A percentile compares a stretch with the other conserved stretches of the same genome.
Evolutionary conservation across 2,113 vertebrate species (phyloP).

Genomic region (Loxodonta africana): DNA sequence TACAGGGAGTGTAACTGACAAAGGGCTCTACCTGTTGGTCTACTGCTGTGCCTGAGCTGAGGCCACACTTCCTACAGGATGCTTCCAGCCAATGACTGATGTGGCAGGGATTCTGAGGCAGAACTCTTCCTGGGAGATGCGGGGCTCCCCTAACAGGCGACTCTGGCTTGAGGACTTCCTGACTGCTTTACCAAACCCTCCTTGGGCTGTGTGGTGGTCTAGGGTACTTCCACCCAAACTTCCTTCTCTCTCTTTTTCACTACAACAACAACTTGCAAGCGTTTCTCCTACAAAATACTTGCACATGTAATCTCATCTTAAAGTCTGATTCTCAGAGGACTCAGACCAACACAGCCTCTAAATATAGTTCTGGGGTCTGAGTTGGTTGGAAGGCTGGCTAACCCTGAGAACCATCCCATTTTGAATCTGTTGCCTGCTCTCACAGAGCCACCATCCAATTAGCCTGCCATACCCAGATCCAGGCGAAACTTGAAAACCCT

Average conservation of each 20-base stretch:
- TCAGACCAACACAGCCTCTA: not conserved
- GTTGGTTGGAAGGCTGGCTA: not conserved
- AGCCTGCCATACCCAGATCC: not conserved
- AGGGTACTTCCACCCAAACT: not conserved
- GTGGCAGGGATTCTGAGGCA: not conserved
- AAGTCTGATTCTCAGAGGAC: not conserved
- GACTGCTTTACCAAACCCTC: not conserved
- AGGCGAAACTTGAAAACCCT: not conserved
- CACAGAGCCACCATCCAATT: not conserved
- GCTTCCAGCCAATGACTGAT: not conserved
- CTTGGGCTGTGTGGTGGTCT: not conserved
- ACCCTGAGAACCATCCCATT: not conserved
- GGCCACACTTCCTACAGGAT: accelerated
- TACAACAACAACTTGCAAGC: not conserved
- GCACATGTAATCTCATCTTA: not conserved
- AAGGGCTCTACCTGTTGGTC: too few species aligned
- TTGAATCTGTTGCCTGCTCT: not conserved
- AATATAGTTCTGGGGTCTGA: not conserved
- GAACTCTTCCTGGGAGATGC: not conserved
- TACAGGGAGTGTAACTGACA: not conserved
- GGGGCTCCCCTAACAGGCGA: not conserved
- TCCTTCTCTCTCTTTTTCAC: not conserved
- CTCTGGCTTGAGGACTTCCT: not conserved
- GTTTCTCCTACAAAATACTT: not conserved
- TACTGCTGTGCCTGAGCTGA: not conserved